Evolutionary conservation across 1,140 invertebrate species (phyloP), one percentile per base, ranked within the genome.

Genomic region (Manduca sexta): DNA sequence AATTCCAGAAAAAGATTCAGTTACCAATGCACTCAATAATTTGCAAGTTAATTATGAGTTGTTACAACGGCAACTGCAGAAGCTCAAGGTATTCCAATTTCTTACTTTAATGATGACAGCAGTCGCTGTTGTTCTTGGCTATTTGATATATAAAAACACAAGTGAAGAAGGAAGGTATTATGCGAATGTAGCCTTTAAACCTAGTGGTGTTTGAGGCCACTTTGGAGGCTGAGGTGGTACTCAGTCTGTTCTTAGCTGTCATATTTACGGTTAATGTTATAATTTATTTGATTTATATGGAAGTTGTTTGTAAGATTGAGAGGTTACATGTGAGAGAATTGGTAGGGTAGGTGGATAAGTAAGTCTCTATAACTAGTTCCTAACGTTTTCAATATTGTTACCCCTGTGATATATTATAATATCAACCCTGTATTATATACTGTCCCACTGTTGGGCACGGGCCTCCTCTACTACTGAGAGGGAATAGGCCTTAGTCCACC

Each of bases 171-270:
- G 65, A 1, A 59, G 56, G 18, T 78, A 81, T 15, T 84, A 75
- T 63, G 66, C 76, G 65, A 5, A 74, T 81, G 46, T 81, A 79
- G 72, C 75, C 62, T n/a, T 58, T 68, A 48, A 42, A 52, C 6
- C 16, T 64, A 38, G 73, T 78, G 73, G 71, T 76, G 40, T 52
- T 53, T 0, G 48, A 61, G 30, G 59, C 71, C 72, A 76, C 69
- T 55, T 11, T 70, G 0, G 43, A 64, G n/a, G 29, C 33, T 17
- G 31, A 34, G 35, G 31, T 7, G 16, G 10, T 45, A 10, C 18
- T 45, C 10, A 30, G 16, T 35, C 18, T 13, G 8, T 45, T 12
- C 3, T 12, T 35, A 13, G 13, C 13, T 12, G 6, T 34, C 12
- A 37, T 74, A 13, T 17, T 66, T 26, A 40, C 16, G n/a, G 3